Evolutionary conservation across 2,797 vertebrate genomes (phyloP).

Genomic region (Periparus ater): DNA sequence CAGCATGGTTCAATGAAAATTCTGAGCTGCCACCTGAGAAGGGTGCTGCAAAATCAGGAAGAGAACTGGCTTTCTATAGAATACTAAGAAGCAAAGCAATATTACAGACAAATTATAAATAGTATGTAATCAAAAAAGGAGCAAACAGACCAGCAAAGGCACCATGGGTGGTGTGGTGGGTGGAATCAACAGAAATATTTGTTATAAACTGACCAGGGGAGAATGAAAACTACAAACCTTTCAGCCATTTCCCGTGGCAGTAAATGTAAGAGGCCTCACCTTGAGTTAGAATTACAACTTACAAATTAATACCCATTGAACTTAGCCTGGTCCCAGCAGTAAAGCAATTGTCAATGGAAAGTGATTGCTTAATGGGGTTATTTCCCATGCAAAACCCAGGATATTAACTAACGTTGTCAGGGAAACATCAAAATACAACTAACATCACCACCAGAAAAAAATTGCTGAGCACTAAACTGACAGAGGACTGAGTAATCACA

Average conservation of each 20-base stretch:
- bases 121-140: neutral
- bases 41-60: neutral
- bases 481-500: neutral
- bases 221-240: neutral
- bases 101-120: neutral
- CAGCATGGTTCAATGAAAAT: neutral
- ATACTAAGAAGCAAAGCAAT: neutral
- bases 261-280: neutral
- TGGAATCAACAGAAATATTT: neutral
- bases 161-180: neutral
- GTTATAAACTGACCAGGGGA: neutral
- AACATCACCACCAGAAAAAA: neutral
- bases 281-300: neutral
- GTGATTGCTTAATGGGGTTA: neutral
- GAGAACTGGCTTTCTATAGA: neutral
- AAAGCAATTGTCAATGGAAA: neutral
- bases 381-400: neutral
- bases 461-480: neutral
- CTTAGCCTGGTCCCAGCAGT: rapidly evolving
- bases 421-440: neutral
- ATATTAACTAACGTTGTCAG: neutral
- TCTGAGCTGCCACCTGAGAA: neutral
- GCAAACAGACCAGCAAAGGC: neutral
- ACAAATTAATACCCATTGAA: neutral
- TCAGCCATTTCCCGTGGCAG: neutral